Evolutionary conservation across 37 sponge, comb jelly and placozoan genomes (phyloP).

Genomic region (Hexactinellida sp.): DNA sequence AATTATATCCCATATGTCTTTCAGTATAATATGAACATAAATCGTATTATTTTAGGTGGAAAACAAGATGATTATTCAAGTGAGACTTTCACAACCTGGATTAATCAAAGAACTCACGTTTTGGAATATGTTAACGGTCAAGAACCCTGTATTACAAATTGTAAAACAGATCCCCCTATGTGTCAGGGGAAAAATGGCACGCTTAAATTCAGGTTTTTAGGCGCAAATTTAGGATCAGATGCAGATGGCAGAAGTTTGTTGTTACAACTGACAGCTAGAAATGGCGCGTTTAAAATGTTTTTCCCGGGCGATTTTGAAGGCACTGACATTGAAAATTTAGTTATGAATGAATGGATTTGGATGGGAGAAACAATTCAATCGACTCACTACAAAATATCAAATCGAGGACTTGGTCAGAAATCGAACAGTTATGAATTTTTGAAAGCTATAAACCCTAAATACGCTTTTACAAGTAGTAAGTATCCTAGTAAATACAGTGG

Average conservation of each 20-base stretch:
- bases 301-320: background rate
- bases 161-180: background rate
- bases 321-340: background rate
- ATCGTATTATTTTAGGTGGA: background rate
- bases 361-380: background rate
- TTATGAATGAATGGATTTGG: conserved; percentile 10
- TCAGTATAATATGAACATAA: background rate
- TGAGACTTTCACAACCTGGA: background rate
- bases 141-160: background rate
- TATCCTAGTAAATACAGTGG: background rate
- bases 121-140: background rate
- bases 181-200: background rate
- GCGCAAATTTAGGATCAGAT: background rate
- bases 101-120: background rate
- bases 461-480: background rate
- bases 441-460: background rate
- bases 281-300: background rate
- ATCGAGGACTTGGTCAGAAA: background rate
- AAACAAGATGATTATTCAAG: background rate
- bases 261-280: background rate
- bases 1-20: background rate
- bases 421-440: background rate
- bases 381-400: background rate
- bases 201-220: background rate
- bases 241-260: background rate